Conservation (phyloP, 2,113 vertebrate genomes). For the Anolis carolinensis region DNA sequence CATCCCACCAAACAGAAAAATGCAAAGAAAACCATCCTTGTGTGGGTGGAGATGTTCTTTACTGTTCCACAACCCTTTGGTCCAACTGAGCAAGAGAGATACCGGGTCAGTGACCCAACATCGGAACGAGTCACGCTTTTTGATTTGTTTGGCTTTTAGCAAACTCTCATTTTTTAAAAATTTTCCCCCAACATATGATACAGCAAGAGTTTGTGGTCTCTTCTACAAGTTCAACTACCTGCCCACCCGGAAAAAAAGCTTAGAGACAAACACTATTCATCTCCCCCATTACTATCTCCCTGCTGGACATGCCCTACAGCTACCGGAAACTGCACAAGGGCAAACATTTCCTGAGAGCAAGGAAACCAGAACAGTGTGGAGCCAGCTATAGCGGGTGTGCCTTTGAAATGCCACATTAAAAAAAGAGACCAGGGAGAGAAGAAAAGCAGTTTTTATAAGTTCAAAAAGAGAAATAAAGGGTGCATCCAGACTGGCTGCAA, state of each 20-base stretch:
- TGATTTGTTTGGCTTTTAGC: slow-evolving; percentile 2
- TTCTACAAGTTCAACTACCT: not conserved
- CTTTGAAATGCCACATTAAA: slow-evolving; percentile 1
- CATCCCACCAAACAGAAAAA: not conserved
- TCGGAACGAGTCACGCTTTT: not conserved
- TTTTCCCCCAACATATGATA: rapidly evolving
- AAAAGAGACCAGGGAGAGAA: slow-evolving; percentile 33
- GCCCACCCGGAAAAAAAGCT: not conserved
- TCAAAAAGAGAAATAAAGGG: not conserved
- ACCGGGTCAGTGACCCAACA: not conserved
- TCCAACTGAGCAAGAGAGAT: not conserved
- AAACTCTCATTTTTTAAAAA: not conserved
- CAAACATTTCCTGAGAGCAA: not conserved
- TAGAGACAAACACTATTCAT: not conserved
- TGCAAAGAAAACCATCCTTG: not conserved
- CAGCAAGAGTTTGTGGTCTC: not conserved
- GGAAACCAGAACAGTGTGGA: slow-evolving; percentile 13
- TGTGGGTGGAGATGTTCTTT: not conserved
- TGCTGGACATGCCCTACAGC: slow-evolving; percentile 7
- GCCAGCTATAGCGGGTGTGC: slow-evolving; percentile 16
- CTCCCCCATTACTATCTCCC: not conserved
- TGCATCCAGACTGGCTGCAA: too few relatives aligned
- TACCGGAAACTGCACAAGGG: slow-evolving; percentile 10
- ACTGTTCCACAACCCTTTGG: slow-evolving; percentile 2
- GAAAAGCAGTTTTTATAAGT: slow-evolving; percentile 18